phyloP scores from a whole-genome alignment of 2,888 invertebrate genomes.

The Alentia gelatinosa region DNA sequence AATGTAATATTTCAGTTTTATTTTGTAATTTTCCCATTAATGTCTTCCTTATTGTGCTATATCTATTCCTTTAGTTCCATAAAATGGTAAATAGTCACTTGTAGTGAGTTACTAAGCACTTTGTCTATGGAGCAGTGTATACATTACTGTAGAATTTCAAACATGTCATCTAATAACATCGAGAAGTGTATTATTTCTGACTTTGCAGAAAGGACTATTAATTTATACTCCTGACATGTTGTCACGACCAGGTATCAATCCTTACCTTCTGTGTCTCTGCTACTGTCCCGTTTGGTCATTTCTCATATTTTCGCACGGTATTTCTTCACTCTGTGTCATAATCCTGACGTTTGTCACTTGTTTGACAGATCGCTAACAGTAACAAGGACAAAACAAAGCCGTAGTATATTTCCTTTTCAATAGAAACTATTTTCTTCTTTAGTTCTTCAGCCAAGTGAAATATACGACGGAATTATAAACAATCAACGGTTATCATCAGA shows the following conservation, averaged over 20 bases:
- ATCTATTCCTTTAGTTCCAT: no score
- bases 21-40: no score
- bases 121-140: no score
- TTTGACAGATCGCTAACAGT: background rate
- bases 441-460: no score
- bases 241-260: background rate
- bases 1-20: no score
- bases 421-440: background rate
- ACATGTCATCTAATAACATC: background rate
- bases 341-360: background rate
- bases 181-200: background rate
- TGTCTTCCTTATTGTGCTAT: no score
- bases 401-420: background rate
- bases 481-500: no score
- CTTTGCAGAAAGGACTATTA: slow-evolving; percentile 37
- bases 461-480: no score
- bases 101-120: no score
- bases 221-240: slow-evolving; percentile 43
- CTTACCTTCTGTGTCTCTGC: background rate
- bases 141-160: background rate
- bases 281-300: background rate
- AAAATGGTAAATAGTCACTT: no score
- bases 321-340: background rate
- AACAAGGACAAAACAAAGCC: background rate
- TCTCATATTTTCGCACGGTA: background rate